A percentile compares a stretch with the other conserved stretches of the same genome.
Evolutionary conservation across 2,113 vertebrate species (phyloP).

Genomic region (Chaenocephalus aceratus): DNA sequence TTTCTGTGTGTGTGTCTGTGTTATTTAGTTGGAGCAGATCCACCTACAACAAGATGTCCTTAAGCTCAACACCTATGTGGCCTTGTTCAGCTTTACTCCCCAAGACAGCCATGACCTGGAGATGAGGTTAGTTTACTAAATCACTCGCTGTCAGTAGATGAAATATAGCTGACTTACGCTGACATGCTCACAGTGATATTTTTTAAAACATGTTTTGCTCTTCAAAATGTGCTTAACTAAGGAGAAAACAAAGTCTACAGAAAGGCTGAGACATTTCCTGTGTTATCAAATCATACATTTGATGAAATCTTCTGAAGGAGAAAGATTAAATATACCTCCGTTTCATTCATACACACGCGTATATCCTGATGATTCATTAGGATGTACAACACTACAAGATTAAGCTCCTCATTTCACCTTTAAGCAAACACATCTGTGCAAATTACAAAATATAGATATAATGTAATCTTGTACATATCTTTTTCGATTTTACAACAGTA

Average conservation of each 20-base stretch:
- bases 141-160: conserved; percentile 2
- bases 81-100: conserved; percentile 94
- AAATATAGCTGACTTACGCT: conserved; percentile 2
- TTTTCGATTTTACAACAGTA: too few relatives aligned
- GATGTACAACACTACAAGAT: too few relatives aligned
- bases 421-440: background rate
- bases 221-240: background rate
- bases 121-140: conserved; percentile 87
- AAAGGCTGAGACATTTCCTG: background rate
- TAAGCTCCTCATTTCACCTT: too few relatives aligned
- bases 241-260: background rate
- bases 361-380: too few relatives aligned
- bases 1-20: too few relatives aligned
- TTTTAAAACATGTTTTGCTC: background rate
- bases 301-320: background rate
- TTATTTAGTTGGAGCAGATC: too few relatives aligned
- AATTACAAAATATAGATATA: too few relatives aligned
- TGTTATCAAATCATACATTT: conserved; percentile 3
- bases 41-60: too few relatives aligned
- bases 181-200: background rate
- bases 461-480: too few relatives aligned
- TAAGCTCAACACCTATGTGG: conserved; percentile 93
- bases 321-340: background rate
- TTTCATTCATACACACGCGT: background rate
- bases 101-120: conserved; percentile 96